Evolutionary conservation across 2,113 vertebrate species (phyloP).

Genomic region (Elgaria multicarinata): DNA sequence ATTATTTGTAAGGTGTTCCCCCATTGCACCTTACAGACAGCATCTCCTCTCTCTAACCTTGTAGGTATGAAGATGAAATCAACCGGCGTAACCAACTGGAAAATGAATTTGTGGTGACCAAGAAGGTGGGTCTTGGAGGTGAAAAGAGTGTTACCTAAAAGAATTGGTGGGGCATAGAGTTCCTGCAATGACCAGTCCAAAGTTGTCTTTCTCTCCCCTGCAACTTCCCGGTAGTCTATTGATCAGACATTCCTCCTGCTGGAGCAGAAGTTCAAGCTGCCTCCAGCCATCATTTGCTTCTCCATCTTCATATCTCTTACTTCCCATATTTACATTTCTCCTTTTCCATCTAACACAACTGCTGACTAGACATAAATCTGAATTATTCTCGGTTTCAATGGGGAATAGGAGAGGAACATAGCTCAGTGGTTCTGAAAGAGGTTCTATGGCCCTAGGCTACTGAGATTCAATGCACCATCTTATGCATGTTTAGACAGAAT

Average conservation of each 20-base stretch:
- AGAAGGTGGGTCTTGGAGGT: constrained; percentile 69
- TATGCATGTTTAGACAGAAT: too few relatives aligned
- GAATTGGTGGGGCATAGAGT: neutral
- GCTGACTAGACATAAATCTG: too few relatives aligned
- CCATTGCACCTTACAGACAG: neutral
- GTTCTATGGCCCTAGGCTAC: neutral
- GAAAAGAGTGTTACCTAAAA: neutral
- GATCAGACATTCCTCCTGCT: neutral
- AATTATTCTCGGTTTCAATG: neutral
- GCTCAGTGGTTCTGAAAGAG: too few relatives aligned
- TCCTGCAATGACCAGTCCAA: too few relatives aligned
- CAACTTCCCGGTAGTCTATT: neutral
- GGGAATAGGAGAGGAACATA: neutral
- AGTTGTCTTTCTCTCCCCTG: neutral
- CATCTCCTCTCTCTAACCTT: neutral
- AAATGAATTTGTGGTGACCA: constrained; percentile 77
- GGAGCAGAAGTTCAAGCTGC: neutral
- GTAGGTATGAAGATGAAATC: constrained; percentile 77
- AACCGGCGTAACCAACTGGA: constrained; percentile 69
- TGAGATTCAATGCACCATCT: neutral
- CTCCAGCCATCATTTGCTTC: neutral
- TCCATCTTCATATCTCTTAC: neutral
- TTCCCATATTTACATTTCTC: neutral
- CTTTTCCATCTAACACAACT: neutral
- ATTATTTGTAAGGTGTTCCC: neutral